Percentiles rank a stretch among this genome's conserved stretches.
These are phyloP conservation scores for Helostoma temminkii DNA, from an alignment of 2,797 vertebrate genomes.

Conservation along the genomic window DNA sequence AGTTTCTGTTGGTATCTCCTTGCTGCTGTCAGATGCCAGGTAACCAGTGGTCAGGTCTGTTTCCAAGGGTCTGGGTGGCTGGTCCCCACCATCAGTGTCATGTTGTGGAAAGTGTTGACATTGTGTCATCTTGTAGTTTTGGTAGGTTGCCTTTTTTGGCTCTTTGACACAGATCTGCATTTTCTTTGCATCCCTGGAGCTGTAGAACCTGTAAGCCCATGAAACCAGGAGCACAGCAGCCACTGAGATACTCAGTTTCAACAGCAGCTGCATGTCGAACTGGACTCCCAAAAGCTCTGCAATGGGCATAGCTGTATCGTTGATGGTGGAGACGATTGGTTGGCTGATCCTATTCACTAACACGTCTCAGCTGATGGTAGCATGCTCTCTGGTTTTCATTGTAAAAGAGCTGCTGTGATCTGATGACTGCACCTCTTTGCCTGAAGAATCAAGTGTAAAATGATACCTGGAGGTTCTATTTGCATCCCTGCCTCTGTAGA, in stretches of 20 bases:
- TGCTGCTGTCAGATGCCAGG: slow-evolving; percentile 34
- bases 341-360: slow-evolving; percentile 67
- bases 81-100: slow-evolving; percentile 10
- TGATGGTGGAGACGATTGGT: slow-evolving; percentile 34
- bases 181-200: slow-evolving; percentile 72
- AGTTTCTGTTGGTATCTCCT: slow-evolving; percentile 17
- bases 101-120: slow-evolving; percentile 14
- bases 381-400: slow-evolving; percentile 60
- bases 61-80: not conserved
- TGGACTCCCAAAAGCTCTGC: slow-evolving; percentile 80
- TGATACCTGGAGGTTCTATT: slow-evolving; percentile 80
- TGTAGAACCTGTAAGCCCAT: slow-evolving; percentile 88
- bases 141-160: slow-evolving; percentile 42
- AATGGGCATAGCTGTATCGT: slow-evolving; percentile 77
- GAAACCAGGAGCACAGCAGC: slow-evolving; percentile 87
- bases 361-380: slow-evolving; percentile 55
- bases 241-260: slow-evolving; percentile 89
- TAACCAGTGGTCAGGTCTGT: slow-evolving; percentile 20
- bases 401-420: slow-evolving; percentile 66
- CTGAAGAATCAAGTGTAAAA: slow-evolving; percentile 75
- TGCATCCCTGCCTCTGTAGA: slow-evolving; percentile 77
- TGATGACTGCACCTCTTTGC: slow-evolving; percentile 65
- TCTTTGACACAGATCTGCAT: slow-evolving; percentile 13
- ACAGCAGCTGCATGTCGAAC: slow-evolving; percentile 89
- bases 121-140: slow-evolving; percentile 47